A percentile compares a stretch with the other conserved stretches of the same genome.
phyloP scores from a whole-genome alignment of 2,797 vertebrate species.

The Sandelia bainsii region DNA sequence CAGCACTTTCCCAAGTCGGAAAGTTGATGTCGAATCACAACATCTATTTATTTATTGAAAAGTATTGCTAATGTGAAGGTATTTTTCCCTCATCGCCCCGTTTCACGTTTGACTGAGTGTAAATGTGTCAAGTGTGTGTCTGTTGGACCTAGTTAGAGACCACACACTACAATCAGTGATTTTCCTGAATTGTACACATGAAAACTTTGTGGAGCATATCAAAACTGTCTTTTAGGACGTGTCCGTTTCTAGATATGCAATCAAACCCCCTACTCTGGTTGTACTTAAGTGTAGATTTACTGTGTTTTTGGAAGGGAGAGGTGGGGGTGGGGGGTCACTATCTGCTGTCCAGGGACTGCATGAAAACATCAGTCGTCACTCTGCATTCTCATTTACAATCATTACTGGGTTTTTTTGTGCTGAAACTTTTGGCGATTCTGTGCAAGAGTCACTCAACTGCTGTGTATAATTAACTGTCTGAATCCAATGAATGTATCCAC shows the following conservation, averaged over 20 bases:
- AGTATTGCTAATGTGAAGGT: neutral
- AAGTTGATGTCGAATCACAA: no score
- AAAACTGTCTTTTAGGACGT: slow-evolving; percentile 18
- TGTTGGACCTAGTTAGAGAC: slow-evolving; percentile 56
- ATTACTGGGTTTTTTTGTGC: slow-evolving; percentile 17
- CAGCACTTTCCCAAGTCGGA: slow-evolving; percentile 50
- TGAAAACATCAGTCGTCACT: slow-evolving; percentile 8
- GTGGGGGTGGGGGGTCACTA: neutral
- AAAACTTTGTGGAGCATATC: slow-evolving; percentile 30
- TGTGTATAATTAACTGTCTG: slow-evolving; percentile 42
- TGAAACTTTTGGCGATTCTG: slow-evolving; percentile 39
- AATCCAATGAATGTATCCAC: slow-evolving; percentile 78
- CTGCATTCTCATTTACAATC: slow-evolving; percentile 13
- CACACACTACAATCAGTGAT: slow-evolving; percentile 53
- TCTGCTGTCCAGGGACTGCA: slow-evolving; percentile 45
- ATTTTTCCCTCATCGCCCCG: neutral
- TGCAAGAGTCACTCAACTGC: slow-evolving; percentile 23
- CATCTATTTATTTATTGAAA: slow-evolving; percentile 26
- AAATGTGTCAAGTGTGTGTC: slow-evolving; percentile 17
- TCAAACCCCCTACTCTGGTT: slow-evolving; percentile 17
- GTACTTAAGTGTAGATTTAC: slow-evolving; percentile 30
- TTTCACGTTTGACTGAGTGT: slow-evolving; percentile 1
- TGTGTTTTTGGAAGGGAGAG: neutral
- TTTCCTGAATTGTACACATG: slow-evolving; percentile 42
- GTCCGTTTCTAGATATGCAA: slow-evolving; percentile 69